Evolutionary conservation across 2,888 invertebrate species (phyloP), one percentile per base, ranked within the genome.

Genomic region (Hololepta plana): DNA sequence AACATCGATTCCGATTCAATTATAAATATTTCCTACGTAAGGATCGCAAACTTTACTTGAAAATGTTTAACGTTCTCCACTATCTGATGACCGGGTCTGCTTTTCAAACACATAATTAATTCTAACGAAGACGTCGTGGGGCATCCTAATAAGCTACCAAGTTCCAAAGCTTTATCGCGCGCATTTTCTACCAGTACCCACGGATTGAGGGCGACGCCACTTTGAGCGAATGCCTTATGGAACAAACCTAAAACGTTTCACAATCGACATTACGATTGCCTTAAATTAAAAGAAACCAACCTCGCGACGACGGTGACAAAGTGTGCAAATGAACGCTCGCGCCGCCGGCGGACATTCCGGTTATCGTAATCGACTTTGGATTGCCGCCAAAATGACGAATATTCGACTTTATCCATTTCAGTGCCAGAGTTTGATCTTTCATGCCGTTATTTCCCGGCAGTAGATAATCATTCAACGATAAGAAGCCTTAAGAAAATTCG

Each of bases 261-360:
- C 7, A 10, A 7, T 24, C 11, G 12, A 29, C 12, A n/a, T 15
- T n/a, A n/a, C n/a, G n/a, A n/a, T n/a, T n/a, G n/a, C n/a, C n/a
- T n/a, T n/a, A n/a, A n/a, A n/a, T n/a, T n/a, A n/a, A n/a, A n/a
- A n/a, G n/a, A n/a, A n/a, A n/a, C n/a, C 56, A 54, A 60, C 71
- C 72, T 47, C 53, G 57, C 8, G 72, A 69, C 36, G 64, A 41
- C 0, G 68, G 66, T 0, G 73, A 68, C 8, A 80, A 38, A 36
- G 69, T 66, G 35, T 79, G 80, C 33, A 75, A 66, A 45, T 80
- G 75, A 0, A 72, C 73, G 37, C 77, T 72, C 3, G 71, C 74
- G 15, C 70, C 77, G 1, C 81, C 81, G 0, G 80, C 72, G 3
- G 79, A 77, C 42, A 67, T 61, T 3, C 81, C 81, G 1, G 65